A percentile compares a stretch with the other conserved stretches of the same genome.
phyloP scores from a whole-genome alignment of 2,888 invertebrate genomes.

The Amblyjoppa proteus region DNA sequence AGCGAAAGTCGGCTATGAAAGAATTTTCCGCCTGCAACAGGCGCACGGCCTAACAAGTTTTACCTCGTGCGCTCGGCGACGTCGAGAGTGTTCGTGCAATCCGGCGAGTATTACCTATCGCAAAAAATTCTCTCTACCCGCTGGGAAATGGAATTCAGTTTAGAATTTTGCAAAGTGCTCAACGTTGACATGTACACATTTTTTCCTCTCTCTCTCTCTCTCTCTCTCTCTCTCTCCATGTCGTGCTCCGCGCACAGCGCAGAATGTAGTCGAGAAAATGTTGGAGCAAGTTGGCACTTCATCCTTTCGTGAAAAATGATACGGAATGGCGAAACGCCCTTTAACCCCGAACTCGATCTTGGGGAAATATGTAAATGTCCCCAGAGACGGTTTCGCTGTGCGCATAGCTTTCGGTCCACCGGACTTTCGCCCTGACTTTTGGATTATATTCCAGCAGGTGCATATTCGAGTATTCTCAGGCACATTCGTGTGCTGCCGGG shows the following conservation, averaged over 20 bases:
- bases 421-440: conserved; percentile 46
- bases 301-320: conserved; percentile 15
- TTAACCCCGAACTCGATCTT: conserved; percentile 35
- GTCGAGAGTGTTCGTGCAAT: conserved; percentile 55
- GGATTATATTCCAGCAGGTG: conserved; percentile 52
- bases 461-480: conserved; percentile 26
- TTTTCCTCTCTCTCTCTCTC: conserved; percentile 18
- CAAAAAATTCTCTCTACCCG: conserved; percentile 54
- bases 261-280: conserved; percentile 47
- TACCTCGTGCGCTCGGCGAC: conserved; percentile 9
- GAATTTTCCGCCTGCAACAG: conserved; percentile 63
- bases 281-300: conserved; percentile 27
- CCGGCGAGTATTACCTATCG: conserved; percentile 62
- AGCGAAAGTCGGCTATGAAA: conserved; percentile 59
- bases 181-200: conserved; percentile 36
- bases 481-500: conserved; percentile 23
- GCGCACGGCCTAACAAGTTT: conserved; percentile 35
- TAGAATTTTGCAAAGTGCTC: conserved; percentile 59
- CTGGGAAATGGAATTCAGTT: conserved; percentile 63
- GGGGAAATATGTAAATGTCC: conserved; percentile 51
- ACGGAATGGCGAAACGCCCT: conserved; percentile 18
- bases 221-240: conserved; percentile 7
- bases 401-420: conserved; percentile 34
- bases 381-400: conserved; percentile 26
- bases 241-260: not conserved